These are phyloP conservation scores for Pantherophis vulpinus DNA, from an alignment of 2,797 vertebrate species.

Conservation along the genomic window DNA sequence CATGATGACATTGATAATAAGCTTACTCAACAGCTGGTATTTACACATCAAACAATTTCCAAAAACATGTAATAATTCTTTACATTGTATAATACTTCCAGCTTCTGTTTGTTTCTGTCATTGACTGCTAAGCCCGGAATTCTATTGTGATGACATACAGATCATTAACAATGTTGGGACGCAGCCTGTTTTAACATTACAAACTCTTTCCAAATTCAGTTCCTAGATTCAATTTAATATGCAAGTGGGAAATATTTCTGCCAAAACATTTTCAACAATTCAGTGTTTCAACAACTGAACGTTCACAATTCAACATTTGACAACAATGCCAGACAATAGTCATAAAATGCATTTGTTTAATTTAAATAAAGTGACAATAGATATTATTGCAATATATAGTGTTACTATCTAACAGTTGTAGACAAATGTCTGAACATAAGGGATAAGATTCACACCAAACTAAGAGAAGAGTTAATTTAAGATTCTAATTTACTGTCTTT, in stretches of 20 bases:
- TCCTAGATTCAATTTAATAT: background rate
- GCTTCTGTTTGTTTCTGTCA: background rate
- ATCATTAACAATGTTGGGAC: background rate
- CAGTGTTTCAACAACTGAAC: no score
- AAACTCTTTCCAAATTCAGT: background rate
- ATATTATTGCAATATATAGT: background rate
- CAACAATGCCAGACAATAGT: background rate
- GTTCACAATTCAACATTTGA: background rate
- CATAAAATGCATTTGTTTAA: background rate
- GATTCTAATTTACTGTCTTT: background rate
- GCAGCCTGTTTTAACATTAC: background rate
- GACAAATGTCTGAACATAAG: background rate
- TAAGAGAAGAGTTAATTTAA: background rate
- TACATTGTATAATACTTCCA: background rate
- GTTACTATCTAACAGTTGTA: background rate
- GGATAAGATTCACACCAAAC: background rate
- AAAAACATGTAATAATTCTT: background rate
- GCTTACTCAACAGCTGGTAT: background rate
- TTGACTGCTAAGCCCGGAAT: background rate
- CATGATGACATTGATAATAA: background rate
- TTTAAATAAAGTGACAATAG: background rate
- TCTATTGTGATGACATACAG: background rate
- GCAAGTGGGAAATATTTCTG: background rate
- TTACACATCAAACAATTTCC: background rate
- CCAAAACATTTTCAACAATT: background rate